phyloP scores from a whole-genome alignment of 2,888 invertebrate species.

The Aporophyla nigra region DNA sequence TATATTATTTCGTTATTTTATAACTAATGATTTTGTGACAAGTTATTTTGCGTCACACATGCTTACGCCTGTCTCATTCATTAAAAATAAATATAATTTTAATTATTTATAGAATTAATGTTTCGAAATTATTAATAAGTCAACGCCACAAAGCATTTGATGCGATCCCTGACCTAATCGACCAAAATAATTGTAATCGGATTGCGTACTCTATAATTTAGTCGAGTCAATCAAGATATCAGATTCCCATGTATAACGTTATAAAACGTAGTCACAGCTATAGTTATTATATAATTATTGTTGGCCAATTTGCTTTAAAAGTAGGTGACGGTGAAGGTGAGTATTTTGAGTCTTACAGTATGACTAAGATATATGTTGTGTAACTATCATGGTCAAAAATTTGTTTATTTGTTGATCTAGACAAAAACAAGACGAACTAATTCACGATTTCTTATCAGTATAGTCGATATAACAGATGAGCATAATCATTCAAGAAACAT shows the following conservation, averaged over 20 bases:
- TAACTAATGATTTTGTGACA: neutral
- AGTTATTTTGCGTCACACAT: slow-evolving; percentile 13
- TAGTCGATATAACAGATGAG: slow-evolving; percentile 25
- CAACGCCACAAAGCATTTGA: slow-evolving; percentile 26
- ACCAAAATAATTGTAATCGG: slow-evolving; percentile 50
- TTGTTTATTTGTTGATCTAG: neutral
- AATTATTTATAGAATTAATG: slow-evolving; percentile 3
- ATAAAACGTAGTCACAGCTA: slow-evolving; percentile 17
- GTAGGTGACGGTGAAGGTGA: slow-evolving; percentile 40
- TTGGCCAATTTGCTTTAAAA: slow-evolving; percentile 24
- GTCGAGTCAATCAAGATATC: slow-evolving; percentile 32
- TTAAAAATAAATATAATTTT: neutral
- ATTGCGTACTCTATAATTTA: slow-evolving; percentile 46
- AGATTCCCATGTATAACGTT: slow-evolving; percentile 30
- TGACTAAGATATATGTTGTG: neutral
- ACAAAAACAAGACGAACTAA: neutral
- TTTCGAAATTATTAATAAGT: slow-evolving; percentile 19
- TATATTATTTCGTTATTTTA: too few relatives aligned
- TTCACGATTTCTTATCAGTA: slow-evolving; percentile 16
- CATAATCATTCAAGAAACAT: slow-evolving; percentile 46
- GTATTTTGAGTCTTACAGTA: slow-evolving; percentile 6
- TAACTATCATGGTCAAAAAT: neutral
- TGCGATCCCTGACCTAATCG: slow-evolving; percentile 45
- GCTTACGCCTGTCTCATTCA: slow-evolving; percentile 9
- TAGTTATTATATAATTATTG: slow-evolving; percentile 40